A percentile compares a stretch with the other conserved stretches of the same genome.
These are phyloP conservation scores for Periplaneta americana DNA, from an alignment of 1,140 invertebrate species.

Conservation along the genomic window DNA sequence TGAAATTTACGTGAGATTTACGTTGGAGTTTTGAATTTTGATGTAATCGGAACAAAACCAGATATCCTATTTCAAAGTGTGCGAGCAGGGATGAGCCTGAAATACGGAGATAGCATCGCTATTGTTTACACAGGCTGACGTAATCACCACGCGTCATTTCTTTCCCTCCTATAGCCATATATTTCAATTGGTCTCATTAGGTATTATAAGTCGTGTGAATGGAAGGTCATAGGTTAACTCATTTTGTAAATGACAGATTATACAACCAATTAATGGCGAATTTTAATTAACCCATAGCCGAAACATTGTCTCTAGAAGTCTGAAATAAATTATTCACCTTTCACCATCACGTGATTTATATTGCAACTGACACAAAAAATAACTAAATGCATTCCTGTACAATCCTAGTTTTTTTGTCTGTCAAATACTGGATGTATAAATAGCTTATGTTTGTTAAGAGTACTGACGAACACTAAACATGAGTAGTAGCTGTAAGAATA, in stretches of 20 bases:
- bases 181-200: neutral
- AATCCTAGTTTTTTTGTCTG: neutral
- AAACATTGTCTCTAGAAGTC: neutral
- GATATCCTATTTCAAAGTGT: no score
- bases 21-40: neutral
- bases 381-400: neutral
- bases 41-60: neutral
- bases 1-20: no score
- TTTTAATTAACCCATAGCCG: neutral
- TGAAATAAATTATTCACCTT: neutral
- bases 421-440: no score
- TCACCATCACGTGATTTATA: neutral
- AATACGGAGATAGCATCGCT: neutral
- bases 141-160: neutral
- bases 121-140: neutral
- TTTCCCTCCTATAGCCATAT: neutral
- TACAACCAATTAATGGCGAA: neutral
- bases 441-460: no score
- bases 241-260: neutral
- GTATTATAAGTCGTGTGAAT: neutral
- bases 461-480: no score
- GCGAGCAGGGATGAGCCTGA: neutral
- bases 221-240: neutral
- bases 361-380: neutral
- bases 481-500: no score